Percentiles rank a stretch among this genome's conserved stretches.
phyloP scores from a whole-genome alignment of 1,140 invertebrate species.

The Lysiphlebus fabarum region DNA sequence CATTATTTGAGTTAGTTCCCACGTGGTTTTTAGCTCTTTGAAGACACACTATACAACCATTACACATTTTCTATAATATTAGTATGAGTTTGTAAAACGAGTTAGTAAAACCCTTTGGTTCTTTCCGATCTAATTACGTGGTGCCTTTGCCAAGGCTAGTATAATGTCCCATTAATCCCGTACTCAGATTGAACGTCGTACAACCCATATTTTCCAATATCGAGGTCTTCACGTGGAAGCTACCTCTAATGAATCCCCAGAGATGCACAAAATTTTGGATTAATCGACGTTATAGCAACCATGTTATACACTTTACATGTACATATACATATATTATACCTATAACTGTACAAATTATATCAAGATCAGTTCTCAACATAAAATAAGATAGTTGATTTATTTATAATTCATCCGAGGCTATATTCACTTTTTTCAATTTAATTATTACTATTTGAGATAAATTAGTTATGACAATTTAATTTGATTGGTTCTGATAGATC shows the following conservation, averaged over 20 bases:
- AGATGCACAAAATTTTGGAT: conserved; percentile 44
- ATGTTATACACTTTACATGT: no score
- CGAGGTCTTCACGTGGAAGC: no score
- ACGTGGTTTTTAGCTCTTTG: conserved; percentile 35
- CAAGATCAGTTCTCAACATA: neutral
- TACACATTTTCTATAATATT: conserved; percentile 35
- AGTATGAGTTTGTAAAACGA: conserved; percentile 34
- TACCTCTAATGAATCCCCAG: conserved; percentile 44
- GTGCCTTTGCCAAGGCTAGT: conserved; percentile 41
- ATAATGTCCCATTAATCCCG: conserved; percentile 53
- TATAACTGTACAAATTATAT: neutral
- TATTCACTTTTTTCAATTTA: no score
- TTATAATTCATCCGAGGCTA: no score
- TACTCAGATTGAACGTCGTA: conserved; percentile 2
- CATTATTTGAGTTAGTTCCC: neutral
- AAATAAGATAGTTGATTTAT: no score
- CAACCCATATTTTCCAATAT: no score
- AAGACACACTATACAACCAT: conserved; percentile 40
- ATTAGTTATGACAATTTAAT: no score
- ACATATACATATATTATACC: no score
- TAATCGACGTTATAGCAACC: conserved; percentile 37
- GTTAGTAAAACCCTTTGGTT: conserved; percentile 44
- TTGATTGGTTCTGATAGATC: no score
- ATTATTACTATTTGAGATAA: no score
- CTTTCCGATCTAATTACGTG: conserved; percentile 53